Evolutionary conservation across 1,140 invertebrate genomes (phyloP).

Genomic region (Drosophila quadrilineata): DNA sequence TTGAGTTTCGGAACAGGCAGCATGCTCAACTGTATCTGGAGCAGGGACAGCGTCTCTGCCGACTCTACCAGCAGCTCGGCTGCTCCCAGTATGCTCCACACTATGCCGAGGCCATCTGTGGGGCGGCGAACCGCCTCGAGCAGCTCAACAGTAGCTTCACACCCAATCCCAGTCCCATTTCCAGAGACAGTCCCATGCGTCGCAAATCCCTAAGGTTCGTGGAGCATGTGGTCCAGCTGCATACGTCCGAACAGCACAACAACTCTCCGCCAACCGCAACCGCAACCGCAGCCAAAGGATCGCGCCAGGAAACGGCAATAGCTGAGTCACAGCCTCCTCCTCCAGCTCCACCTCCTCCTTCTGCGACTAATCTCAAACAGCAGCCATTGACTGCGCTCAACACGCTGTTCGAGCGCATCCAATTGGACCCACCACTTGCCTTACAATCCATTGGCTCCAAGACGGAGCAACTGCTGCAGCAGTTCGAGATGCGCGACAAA

Average conservation of each 20-base stretch:
- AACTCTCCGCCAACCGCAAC: not conserved
- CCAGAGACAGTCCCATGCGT: not conserved
- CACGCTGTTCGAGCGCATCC: constrained; percentile 38
- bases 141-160: not conserved
- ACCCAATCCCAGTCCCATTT: not conserved
- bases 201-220: constrained; percentile 43
- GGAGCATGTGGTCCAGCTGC: constrained; percentile 53
- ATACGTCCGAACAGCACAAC: constrained; percentile 18
- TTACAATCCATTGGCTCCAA: constrained; percentile 37
- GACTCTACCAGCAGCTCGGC: constrained; percentile 84
- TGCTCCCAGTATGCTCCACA: constrained; percentile 82
- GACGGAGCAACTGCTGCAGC: constrained; percentile 57
- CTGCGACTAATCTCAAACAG: not conserved
- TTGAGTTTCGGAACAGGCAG: constrained; percentile 80
- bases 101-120: constrained; percentile 82
- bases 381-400: constrained; percentile 5
- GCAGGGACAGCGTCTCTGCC: constrained; percentile 86
- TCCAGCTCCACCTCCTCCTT: not conserved
- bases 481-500: constrained; percentile 46
- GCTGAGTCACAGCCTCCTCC: not conserved
- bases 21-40: constrained; percentile 86
- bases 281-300: not conserved
- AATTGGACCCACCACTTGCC: constrained; percentile 34
- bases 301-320: no score
- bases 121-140: constrained; percentile 65